Evolutionary conservation across 2,888 invertebrate genomes (phyloP).

Genomic region (Neria commutata): DNA sequence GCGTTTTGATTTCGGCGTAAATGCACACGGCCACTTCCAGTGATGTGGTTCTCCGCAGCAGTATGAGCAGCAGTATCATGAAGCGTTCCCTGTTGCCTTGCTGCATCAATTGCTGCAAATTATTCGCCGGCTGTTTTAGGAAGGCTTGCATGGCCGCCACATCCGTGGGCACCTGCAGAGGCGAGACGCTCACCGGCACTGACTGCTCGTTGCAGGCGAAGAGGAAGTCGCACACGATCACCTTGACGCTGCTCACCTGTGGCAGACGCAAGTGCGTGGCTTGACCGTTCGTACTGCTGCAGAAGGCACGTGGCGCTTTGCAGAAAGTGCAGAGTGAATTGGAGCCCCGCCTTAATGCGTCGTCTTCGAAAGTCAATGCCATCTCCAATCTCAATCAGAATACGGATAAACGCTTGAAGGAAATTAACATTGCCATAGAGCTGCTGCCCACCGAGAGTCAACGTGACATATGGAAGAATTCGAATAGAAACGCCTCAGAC

Average conservation of each 20-base stretch:
- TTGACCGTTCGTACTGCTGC: slow-evolving; percentile 56
- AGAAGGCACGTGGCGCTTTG: slow-evolving; percentile 62
- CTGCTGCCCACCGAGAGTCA: slow-evolving; percentile 55
- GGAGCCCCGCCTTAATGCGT: slow-evolving; percentile 66
- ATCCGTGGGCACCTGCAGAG: slow-evolving; percentile 14
- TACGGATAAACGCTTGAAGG: slow-evolving; percentile 65
- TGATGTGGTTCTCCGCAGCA: slow-evolving; percentile 10
- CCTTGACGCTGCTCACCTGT: slow-evolving; percentile 1
- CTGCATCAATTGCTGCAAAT: slow-evolving; percentile 19
- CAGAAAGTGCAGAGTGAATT: slow-evolving; percentile 63
- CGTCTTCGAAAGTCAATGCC: slow-evolving; percentile 64
- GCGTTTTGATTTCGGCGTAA: slow-evolving; percentile 10
- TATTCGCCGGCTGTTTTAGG: slow-evolving; percentile 14
- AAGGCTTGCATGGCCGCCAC: slow-evolving; percentile 12
- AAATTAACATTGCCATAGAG: slow-evolving; percentile 62
- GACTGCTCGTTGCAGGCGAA: slow-evolving; percentile 29
- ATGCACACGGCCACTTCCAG: slow-evolving; percentile 12
- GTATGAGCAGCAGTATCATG: slow-evolving; percentile 26
- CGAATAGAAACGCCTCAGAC: slow-evolving; percentile 59
- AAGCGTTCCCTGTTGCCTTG: slow-evolving; percentile 27
- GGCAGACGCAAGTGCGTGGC: slow-evolving; percentile 20
- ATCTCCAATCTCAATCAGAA: slow-evolving; percentile 63
- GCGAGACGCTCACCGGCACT: slow-evolving; percentile 23
- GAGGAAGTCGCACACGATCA: slow-evolving; percentile 37
- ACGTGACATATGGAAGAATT: slow-evolving; percentile 57